phyloP scores from a whole-genome alignment of 2,797 vertebrate genomes.

The Myotis myotis region DNA sequence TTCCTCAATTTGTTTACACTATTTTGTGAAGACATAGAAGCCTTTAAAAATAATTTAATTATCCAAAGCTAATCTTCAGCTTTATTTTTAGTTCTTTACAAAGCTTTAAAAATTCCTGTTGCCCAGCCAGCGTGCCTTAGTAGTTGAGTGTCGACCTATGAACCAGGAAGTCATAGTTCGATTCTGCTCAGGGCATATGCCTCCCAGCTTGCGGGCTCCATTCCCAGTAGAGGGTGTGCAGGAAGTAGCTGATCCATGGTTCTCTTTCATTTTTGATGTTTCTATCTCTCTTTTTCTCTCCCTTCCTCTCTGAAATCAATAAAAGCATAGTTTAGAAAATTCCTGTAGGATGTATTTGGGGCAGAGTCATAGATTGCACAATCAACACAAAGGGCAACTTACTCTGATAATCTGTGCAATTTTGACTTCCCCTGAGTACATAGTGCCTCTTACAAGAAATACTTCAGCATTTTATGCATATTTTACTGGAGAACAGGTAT shows the following conservation, averaged over 20 bases:
- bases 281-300: too few relatives aligned
- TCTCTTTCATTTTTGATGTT: too few relatives aligned
- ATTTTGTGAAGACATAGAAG: background rate
- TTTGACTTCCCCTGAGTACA: background rate
- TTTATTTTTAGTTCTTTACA: constrained; percentile 34
- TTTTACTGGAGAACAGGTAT: background rate
- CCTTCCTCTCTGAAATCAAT: too few relatives aligned
- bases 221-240: too few relatives aligned
- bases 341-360: background rate
- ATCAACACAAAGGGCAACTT: background rate
- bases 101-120: background rate
- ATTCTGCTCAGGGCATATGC: too few relatives aligned
- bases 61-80: constrained; percentile 13
- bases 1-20: background rate
- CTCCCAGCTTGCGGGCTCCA: too few relatives aligned
- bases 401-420: background rate
- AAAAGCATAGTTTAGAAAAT: background rate
- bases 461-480: background rate
- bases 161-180: too few relatives aligned
- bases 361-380: background rate
- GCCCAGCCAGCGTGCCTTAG: too few relatives aligned
- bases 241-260: too few relatives aligned
- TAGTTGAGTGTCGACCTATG: too few relatives aligned
- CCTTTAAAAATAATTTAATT: background rate
- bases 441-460: background rate